Evolutionary conservation across 2,113 vertebrate species (phyloP).

Genomic region (Lasiurus borealis): DNA sequence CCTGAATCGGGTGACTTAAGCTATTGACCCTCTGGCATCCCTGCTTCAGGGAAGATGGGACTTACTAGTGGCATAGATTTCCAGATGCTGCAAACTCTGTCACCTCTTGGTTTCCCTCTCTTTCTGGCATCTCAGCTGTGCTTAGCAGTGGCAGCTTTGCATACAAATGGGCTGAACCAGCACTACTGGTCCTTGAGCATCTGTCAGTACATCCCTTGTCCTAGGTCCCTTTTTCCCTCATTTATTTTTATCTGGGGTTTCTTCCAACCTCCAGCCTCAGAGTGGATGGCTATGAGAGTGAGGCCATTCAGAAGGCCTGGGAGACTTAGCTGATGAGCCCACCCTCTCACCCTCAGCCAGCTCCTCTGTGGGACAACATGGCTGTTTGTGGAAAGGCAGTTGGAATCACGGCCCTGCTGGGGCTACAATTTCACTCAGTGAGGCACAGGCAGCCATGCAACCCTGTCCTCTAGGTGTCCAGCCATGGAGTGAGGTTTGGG

Average conservation of each 20-base stretch:
- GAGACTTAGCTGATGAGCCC: conserved; percentile 45
- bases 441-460: conserved; percentile 12
- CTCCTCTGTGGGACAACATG: conserved; percentile 65
- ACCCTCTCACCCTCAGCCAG: neutral
- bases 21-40: neutral
- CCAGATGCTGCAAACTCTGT: neutral
- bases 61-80: neutral
- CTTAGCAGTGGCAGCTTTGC: neutral
- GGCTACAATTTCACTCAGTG: conserved; percentile 76
- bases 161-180: neutral
- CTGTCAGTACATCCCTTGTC: neutral
- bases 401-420: conserved; percentile 64
- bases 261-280: neutral
- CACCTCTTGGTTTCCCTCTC: neutral
- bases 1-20: too few species aligned
- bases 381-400: conserved; percentile 70
- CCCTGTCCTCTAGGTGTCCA: conserved; percentile 77
- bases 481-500: conserved; percentile 75
- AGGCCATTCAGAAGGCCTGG: neutral
- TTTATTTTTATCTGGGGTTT: neutral
- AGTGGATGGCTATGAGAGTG: neutral
- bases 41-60: neutral
- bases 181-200: neutral
- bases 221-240: too few species aligned
- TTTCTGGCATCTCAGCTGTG: neutral